phyloP scores from a whole-genome alignment of 1,140 invertebrate species.

The Brachystomella parvula region DNA sequence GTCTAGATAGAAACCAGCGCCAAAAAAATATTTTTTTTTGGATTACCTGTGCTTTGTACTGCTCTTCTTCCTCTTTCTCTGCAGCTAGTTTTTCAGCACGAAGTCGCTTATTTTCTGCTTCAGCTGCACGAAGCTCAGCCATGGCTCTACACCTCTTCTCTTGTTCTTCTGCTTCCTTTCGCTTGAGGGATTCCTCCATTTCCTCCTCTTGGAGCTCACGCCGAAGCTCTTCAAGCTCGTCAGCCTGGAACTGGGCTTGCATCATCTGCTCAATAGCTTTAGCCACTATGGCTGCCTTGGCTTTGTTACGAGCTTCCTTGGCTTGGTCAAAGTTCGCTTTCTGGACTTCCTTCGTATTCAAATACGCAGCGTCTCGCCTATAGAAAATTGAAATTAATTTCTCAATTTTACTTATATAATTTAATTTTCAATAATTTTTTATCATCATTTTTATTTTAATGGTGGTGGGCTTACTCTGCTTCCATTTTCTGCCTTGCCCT shows the following conservation, averaged over 20 bases:
- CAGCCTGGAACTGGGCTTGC: constrained; percentile 27
- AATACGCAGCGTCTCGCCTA: constrained; percentile 25
- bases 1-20: not conserved
- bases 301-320: constrained; percentile 24
- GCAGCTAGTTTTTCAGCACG: constrained; percentile 26
- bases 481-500: constrained; percentile 23
- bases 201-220: constrained; percentile 34
- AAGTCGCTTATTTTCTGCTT: constrained; percentile 26
- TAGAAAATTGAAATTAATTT: not conserved
- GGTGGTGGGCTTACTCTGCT: constrained; percentile 24
- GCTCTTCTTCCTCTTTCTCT: constrained; percentile 32
- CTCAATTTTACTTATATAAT: too few relatives aligned
- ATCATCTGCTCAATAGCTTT: constrained; percentile 34
- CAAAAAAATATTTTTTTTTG: not conserved
- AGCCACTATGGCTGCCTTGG: constrained; percentile 28
- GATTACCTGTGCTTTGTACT: constrained; percentile 26
- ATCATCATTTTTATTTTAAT: too few relatives aligned
- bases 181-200: constrained; percentile 23
- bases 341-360: constrained; percentile 26
- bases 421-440: too few relatives aligned
- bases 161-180: constrained; percentile 26
- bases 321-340: constrained; percentile 17
- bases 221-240: constrained; percentile 35
- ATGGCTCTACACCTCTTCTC: constrained; percentile 19
- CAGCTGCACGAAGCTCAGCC: constrained; percentile 27